These are phyloP conservation scores for Dinoponera quadriceps DNA, from an alignment of 1,140 invertebrate genomes.

Conservation along the genomic window DNA sequence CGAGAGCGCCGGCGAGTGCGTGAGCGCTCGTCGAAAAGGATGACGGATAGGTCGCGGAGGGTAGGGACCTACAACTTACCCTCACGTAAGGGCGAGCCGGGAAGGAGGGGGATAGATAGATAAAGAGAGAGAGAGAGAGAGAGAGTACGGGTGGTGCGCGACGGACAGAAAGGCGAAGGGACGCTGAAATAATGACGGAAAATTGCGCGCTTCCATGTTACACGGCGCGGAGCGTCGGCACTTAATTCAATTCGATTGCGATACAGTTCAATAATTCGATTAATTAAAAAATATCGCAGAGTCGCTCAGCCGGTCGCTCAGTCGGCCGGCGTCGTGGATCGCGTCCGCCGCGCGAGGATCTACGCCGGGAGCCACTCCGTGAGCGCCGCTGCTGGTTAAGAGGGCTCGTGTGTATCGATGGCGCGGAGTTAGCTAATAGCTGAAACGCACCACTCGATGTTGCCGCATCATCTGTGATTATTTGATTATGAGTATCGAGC, in stretches of 20 bases:
- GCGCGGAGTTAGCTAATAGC: constrained; percentile 70
- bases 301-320: constrained; percentile 67
- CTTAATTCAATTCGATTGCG: constrained; percentile 84
- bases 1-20: constrained; percentile 63
- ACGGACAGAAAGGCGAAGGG: constrained; percentile 44
- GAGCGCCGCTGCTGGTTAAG: constrained; percentile 73
- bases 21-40: constrained; percentile 60
- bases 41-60: constrained; percentile 41
- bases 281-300: constrained; percentile 83
- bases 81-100: constrained; percentile 46
- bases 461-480: constrained; percentile 78
- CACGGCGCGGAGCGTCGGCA: constrained; percentile 73
- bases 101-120: constrained; percentile 7
- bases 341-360: too few relatives aligned
- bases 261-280: constrained; percentile 86
- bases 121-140: too few relatives aligned
- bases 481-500: constrained; percentile 79
- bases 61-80: too few relatives aligned
- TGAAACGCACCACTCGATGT: constrained; percentile 76
- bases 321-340: neutral
- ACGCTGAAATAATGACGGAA: constrained; percentile 76
- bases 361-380: neutral
- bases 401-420: constrained; percentile 60
- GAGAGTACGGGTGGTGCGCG: neutral
- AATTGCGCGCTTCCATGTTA: constrained; percentile 80